These are phyloP conservation scores for Hydractinia symbiolongicarpus DNA, from an alignment of 30 jellyfish, hydroid and myxozoan genomes.

Conservation along the genomic window DNA sequence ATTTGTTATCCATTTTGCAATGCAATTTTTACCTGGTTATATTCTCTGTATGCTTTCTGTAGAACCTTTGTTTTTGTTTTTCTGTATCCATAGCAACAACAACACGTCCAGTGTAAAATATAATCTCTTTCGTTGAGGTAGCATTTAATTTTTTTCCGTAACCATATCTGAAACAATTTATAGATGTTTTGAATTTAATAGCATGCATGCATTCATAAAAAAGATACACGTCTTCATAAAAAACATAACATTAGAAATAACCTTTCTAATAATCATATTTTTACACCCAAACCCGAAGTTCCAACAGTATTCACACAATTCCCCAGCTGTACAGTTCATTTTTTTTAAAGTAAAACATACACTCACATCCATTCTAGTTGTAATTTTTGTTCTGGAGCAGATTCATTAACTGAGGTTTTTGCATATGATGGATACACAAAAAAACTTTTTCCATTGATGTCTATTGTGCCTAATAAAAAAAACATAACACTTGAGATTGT, in stretches of 20 bases:
- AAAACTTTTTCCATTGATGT: neutral
- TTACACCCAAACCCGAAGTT: too few relatives aligned
- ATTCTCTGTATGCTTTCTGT: slow-evolving; percentile 21
- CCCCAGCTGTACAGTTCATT: too few relatives aligned
- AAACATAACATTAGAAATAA: too few relatives aligned
- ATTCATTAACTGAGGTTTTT: neutral
- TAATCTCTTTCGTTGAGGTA: neutral
- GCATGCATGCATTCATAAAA: too few relatives aligned
- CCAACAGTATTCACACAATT: too few relatives aligned
- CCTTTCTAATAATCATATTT: too few relatives aligned
- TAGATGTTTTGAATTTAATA: too few relatives aligned
- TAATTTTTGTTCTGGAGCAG: slow-evolving; percentile 3
- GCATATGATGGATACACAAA: neutral
- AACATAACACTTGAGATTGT: too few relatives aligned
- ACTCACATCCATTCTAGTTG: slow-evolving; percentile 11
- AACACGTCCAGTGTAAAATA: slow-evolving; percentile 15
- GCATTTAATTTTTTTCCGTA: neutral
- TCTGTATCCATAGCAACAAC: slow-evolving; percentile 35
- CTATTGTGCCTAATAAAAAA: neutral
- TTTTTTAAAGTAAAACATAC: neutral
- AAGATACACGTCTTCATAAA: too few relatives aligned
- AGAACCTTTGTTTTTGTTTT: slow-evolving; percentile 16
- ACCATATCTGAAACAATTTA: slow-evolving; percentile 20
- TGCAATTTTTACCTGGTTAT: slow-evolving; percentile 16
- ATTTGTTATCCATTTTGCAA: neutral